These are phyloP conservation scores for Tetragonisca angustula DNA, from an alignment of 2,888 invertebrate genomes.

Conservation along the genomic window DNA sequence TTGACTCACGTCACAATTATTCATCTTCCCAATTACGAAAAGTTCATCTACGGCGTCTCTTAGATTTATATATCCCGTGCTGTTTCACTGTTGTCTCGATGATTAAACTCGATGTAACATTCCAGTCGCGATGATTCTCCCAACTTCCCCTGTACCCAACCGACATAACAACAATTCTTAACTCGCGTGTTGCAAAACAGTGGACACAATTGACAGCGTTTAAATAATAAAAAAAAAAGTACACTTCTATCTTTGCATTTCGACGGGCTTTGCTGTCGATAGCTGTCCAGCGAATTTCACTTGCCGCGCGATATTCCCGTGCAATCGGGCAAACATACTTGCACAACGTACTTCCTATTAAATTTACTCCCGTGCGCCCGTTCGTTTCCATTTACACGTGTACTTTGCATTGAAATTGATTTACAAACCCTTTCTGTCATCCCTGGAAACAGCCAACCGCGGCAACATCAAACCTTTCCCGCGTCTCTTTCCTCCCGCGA, in stretches of 20 bases:
- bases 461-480: not conserved
- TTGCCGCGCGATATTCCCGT: not conserved
- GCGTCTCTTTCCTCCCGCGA: not conserved
- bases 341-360: not conserved
- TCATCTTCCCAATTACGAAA: no score
- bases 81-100: no score
- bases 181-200: not conserved
- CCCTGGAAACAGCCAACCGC: not conserved
- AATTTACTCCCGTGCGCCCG: not conserved
- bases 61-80: no score
- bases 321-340: not conserved
- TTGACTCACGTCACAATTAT: no score
- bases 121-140: no score
- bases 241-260: not conserved
- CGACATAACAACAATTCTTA: no score
- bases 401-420: conserved; percentile 15
- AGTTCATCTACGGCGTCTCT: no score
- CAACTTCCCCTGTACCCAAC: no score
- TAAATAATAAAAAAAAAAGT: not conserved
- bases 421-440: not conserved
- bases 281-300: not conserved
- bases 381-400: not conserved
- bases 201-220: not conserved
- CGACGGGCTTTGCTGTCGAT: not conserved
- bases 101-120: no score